phyloP scores from a whole-genome alignment of 2,797 vertebrate species.

The Poecilia velifera region DNA sequence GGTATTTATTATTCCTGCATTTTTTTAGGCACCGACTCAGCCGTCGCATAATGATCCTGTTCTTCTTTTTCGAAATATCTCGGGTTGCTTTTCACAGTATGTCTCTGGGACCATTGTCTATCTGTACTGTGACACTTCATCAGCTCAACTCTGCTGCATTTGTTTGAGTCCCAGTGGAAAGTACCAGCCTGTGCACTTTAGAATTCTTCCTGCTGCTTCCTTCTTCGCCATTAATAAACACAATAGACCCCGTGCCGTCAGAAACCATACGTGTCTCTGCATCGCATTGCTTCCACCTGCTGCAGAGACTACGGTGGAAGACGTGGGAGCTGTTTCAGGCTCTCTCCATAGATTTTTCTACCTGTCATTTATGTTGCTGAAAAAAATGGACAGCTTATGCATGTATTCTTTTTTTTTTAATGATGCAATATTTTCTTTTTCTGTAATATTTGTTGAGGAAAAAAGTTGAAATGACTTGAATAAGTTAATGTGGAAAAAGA shows the following conservation, averaged over 20 bases:
- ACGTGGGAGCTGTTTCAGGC: neutral
- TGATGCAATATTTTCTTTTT: conserved; percentile 1
- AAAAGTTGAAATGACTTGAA: neutral
- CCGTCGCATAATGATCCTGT: conserved; percentile 3
- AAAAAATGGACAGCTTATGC: neutral
- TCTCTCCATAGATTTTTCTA: conserved; percentile 2
- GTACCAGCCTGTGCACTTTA: neutral
- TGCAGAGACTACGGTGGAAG: neutral
- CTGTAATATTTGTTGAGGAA: neutral
- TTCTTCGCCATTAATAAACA: conserved; percentile 6
- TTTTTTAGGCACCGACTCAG: neutral
- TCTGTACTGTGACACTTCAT: conserved; percentile 3
- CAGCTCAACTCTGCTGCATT: neutral
- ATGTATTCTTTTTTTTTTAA: neutral
- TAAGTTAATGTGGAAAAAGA: neutral
- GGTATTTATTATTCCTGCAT: neutral
- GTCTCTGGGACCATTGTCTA: conserved; percentile 1
- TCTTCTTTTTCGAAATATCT: neutral
- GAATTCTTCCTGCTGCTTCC: conserved; percentile 6
- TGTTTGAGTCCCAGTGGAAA: neutral
- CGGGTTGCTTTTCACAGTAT: conserved; percentile 2
- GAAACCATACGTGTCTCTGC: conserved; percentile 2
- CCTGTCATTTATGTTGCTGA: neutral
- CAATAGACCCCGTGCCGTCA: neutral
- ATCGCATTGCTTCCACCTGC: neutral